Evolutionary conservation across 2,113 vertebrate species (phyloP).

Genomic region (Fukomys damarensis): DNA sequence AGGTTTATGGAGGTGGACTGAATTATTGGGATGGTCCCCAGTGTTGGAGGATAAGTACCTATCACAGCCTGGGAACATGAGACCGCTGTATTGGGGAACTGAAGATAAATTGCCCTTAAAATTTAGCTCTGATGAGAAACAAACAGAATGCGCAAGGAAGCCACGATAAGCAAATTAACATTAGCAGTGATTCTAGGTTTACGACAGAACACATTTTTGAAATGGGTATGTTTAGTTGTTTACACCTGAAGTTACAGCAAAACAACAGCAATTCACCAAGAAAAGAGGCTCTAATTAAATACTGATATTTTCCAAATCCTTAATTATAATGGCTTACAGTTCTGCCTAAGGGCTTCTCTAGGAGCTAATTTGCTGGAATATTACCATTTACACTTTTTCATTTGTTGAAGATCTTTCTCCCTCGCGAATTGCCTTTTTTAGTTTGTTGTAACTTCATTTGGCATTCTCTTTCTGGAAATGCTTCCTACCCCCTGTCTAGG

Average conservation of each 20-base stretch:
- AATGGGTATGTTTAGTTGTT: constrained; percentile 82
- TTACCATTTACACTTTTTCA: constrained; percentile 84
- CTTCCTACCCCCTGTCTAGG: constrained; percentile 76
- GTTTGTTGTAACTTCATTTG: constrained; percentile 73
- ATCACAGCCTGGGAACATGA: constrained; percentile 40
- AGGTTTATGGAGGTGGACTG: constrained; percentile 60
- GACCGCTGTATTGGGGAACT: constrained; percentile 63
- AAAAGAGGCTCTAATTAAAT: constrained; percentile 86
- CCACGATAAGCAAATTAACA: constrained; percentile 63
- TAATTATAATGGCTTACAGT: constrained; percentile 85
- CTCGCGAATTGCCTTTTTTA: constrained; percentile 74
- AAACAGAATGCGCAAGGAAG: constrained; percentile 65
- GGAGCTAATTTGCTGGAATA: constrained; percentile 84
- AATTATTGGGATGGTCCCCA: constrained; percentile 60
- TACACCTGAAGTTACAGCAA: constrained; percentile 83
- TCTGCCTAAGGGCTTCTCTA: constrained; percentile 79
- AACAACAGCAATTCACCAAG: constrained; percentile 81
- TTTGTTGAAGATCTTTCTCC: constrained; percentile 81
- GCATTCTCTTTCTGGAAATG: constrained; percentile 77
- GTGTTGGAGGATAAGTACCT: constrained; percentile 55
- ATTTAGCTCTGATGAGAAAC: constrained; percentile 67
- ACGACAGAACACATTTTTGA: constrained; percentile 72
- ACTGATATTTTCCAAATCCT: constrained; percentile 83
- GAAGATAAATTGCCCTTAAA: constrained; percentile 69
- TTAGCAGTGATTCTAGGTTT: constrained; percentile 77